Conservation (phyloP, 2,888 invertebrate genomes). For the Metalampra italica region DNA sequence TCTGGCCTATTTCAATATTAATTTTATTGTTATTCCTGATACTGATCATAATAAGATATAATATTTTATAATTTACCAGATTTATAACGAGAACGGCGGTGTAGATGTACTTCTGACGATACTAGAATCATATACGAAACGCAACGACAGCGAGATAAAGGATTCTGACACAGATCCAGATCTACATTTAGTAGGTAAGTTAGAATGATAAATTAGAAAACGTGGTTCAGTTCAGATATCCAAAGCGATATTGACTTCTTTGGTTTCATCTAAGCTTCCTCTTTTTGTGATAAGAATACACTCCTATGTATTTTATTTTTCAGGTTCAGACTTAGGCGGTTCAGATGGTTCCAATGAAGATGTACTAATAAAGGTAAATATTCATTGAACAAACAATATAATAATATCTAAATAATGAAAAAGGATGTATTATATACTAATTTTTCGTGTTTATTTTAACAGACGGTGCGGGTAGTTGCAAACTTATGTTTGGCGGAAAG, state of each 20-base stretch:
- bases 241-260: no score
- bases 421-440: no score
- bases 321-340: constrained; percentile 68
- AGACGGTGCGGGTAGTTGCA: constrained; percentile 90
- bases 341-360: constrained; percentile 80
- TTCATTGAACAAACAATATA: not conserved
- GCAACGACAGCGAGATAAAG: constrained; percentile 42
- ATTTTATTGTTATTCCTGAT: no score
- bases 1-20: no score
- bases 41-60: no score
- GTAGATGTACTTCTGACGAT: constrained; percentile 71
- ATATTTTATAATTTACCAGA: constrained; percentile 31
- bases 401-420: no score
- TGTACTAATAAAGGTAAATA: constrained; percentile 81
- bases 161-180: constrained; percentile 53
- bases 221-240: no score
- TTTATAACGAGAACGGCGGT: constrained; percentile 67
- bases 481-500: constrained; percentile 89
- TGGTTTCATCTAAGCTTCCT: no score
- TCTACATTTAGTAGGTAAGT: constrained; percentile 53
- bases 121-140: constrained; percentile 69
- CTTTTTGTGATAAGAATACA: no score
- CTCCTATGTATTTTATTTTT: constrained; percentile 13
- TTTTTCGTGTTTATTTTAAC: constrained; percentile 7
- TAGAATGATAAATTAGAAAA: constrained; percentile 3